A percentile compares a stretch with the other conserved stretches of the same genome.
phyloP scores from a whole-genome alignment of 1,140 invertebrate species.

The Drosophila ficusphila region DNA sequence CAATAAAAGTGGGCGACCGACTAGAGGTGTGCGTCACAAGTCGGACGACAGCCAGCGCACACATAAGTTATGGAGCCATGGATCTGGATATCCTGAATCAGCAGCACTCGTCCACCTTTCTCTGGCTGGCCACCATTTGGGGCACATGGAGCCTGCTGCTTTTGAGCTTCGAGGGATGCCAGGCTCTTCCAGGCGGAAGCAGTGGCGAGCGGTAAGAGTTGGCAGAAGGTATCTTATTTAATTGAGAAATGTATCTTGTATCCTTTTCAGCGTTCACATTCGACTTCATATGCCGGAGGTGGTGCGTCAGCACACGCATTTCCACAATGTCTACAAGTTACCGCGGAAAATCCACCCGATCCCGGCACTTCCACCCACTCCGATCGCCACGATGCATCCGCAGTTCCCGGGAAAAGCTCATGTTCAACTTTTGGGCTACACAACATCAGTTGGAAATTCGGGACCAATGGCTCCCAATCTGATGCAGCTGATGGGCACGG shows the following conservation, averaged over 20 bases:
- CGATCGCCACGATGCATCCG: constrained; percentile 5
- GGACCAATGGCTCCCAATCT: constrained; percentile 55
- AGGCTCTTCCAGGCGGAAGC: constrained; percentile 32
- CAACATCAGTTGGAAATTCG: constrained; percentile 55
- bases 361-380: constrained; percentile 5
- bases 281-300: constrained; percentile 78
- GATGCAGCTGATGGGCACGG: constrained; percentile 58
- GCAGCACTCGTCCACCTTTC: not conserved
- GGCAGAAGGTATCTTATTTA: not conserved
- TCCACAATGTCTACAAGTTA: constrained; percentile 69
- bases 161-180: constrained; percentile 5
- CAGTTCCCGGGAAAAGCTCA: constrained; percentile 52
- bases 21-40: constrained; percentile 70
- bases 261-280: constrained; percentile 63
- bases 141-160: constrained; percentile 6
- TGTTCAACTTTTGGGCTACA: constrained; percentile 68
- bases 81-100: constrained; percentile 43
- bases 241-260: not conserved
- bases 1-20: constrained; percentile 74
- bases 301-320: constrained; percentile 68
- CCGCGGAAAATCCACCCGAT: constrained; percentile 16
- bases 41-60: constrained; percentile 47
- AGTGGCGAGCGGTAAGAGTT: constrained; percentile 56
- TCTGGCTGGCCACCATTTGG: constrained; percentile 6
- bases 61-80: constrained; percentile 42